Conservation (phyloP, 1,140 invertebrate species). For the Leguminivora glycinivorella region DNA sequence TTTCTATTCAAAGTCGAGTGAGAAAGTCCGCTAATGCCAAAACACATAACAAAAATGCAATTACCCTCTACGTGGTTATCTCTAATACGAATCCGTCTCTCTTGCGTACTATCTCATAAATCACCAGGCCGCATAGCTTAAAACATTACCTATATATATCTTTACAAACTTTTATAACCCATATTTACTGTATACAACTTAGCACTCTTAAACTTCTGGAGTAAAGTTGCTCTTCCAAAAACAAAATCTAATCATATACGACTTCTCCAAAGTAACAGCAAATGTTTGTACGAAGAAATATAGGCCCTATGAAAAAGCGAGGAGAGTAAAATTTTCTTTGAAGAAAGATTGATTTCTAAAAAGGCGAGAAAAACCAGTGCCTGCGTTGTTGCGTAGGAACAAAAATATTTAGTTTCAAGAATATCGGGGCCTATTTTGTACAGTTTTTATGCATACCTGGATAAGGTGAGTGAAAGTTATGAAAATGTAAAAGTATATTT, state of each 20-base stretch:
- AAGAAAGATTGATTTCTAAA: conserved; percentile 11
- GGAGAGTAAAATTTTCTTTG: neutral
- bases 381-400: conserved; percentile 18
- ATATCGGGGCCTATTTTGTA: neutral
- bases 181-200: neutral
- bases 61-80: conserved; percentile 16
- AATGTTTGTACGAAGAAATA: neutral
- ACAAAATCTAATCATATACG: neutral
- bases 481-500: too few relatives aligned
- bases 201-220: neutral
- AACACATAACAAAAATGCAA: conserved; percentile 25
- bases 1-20: neutral
- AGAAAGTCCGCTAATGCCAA: neutral
- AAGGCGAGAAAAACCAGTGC: neutral
- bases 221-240: neutral
- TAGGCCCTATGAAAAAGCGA: neutral
- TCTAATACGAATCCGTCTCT: conserved; percentile 26
- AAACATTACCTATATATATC: neutral
- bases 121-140: conserved; percentile 17
- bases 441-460: neutral
- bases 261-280: neutral
- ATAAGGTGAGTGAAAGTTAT: neutral
- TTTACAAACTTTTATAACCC: neutral
- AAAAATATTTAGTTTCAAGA: conserved; percentile 16
- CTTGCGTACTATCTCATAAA: conserved; percentile 27